Conservation (phyloP, 2,888 invertebrate species). For the Pheosia gnoma region DNA sequence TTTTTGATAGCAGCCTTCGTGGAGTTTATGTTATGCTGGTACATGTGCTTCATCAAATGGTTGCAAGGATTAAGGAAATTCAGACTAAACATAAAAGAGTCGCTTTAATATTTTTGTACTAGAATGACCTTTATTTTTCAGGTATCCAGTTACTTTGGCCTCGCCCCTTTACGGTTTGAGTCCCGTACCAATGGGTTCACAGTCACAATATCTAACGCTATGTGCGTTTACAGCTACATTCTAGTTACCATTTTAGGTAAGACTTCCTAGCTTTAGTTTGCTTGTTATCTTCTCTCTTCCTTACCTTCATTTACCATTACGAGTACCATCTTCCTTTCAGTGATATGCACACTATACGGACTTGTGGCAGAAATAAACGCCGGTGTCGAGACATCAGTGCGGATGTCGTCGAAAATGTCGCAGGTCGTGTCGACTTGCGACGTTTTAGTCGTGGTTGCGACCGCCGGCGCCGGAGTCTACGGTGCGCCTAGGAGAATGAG, state of each 20-base stretch:
- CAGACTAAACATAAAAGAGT: too few relatives aligned
- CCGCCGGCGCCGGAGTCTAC: conserved; percentile 79
- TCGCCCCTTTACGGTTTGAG: conserved; percentile 74
- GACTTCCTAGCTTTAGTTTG: conserved; percentile 11
- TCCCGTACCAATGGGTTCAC: conserved; percentile 60
- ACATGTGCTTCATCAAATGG: not conserved
- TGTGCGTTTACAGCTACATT: conserved; percentile 75
- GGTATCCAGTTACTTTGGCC: conserved; percentile 76
- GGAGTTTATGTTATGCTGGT: not conserved
- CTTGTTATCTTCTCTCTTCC: too few relatives aligned
- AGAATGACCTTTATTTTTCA: conserved; percentile 35
- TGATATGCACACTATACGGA: conserved; percentile 74
- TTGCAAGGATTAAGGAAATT: too few relatives aligned
- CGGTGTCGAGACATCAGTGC: conserved; percentile 79
- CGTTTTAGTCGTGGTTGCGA: conserved; percentile 79
- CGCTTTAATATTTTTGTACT: too few relatives aligned
- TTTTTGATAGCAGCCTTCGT: not conserved
- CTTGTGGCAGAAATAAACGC: conserved; percentile 81
- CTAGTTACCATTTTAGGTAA: conserved; percentile 71
- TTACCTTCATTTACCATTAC: not conserved
- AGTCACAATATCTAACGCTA: conserved; percentile 67
- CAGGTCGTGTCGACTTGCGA: conserved; percentile 84
- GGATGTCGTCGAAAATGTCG: conserved; percentile 82
- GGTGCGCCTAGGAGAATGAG: conserved; percentile 81
- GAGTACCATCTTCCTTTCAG: conserved; percentile 51